A percentile compares a stretch with the other conserved stretches of the same genome.
Evolutionary conservation across 2,797 vertebrate species (phyloP).

Genomic region (Tarsius wallacei): DNA sequence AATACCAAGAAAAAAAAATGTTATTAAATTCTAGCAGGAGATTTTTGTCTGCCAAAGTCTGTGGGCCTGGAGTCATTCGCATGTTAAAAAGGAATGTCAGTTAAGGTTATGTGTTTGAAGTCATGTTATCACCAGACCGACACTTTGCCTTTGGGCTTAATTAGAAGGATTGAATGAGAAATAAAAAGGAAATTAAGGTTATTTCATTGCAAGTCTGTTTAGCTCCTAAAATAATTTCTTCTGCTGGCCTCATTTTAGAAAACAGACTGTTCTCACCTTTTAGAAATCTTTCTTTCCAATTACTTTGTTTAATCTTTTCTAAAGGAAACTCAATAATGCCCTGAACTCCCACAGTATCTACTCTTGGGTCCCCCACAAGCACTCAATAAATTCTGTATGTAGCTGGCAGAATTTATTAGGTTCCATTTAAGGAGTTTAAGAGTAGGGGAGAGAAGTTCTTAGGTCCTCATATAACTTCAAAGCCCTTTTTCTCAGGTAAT

Average conservation of each 20-base stretch:
- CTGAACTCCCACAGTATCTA: slow-evolving; percentile 1
- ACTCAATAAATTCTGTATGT: slow-evolving; percentile 41
- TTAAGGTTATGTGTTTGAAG: neutral
- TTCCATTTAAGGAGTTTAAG: slow-evolving; percentile 35
- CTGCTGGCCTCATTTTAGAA: slow-evolving; percentile 16
- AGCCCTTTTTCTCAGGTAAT: slow-evolving; percentile 43
- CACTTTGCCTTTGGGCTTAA: slow-evolving; percentile 57
- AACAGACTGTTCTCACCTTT: slow-evolving; percentile 46
- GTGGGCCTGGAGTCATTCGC: neutral
- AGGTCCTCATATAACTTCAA: neutral
- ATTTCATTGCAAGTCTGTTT: slow-evolving; percentile 50
- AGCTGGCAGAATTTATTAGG: slow-evolving; percentile 23
- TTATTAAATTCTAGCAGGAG: slow-evolving; percentile 51
- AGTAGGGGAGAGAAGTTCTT: neutral
- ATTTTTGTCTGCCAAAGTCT: neutral
- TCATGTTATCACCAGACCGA: neutral
- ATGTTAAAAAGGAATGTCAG: slow-evolving; percentile 3
- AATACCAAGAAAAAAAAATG: slow-evolving; percentile 52
- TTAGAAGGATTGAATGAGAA: slow-evolving; percentile 53
- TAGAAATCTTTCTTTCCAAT: slow-evolving; percentile 45
- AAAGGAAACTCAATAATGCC: neutral
- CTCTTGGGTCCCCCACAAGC: neutral
- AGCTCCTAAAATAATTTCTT: slow-evolving; percentile 67
- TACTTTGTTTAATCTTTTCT: slow-evolving; percentile 53
- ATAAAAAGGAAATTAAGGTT: slow-evolving; percentile 8